Evolutionary conservation across 2,888 invertebrate genomes (phyloP), one percentile per base, ranked within the genome.

Genomic region (Geotrupes spiniger): DNA sequence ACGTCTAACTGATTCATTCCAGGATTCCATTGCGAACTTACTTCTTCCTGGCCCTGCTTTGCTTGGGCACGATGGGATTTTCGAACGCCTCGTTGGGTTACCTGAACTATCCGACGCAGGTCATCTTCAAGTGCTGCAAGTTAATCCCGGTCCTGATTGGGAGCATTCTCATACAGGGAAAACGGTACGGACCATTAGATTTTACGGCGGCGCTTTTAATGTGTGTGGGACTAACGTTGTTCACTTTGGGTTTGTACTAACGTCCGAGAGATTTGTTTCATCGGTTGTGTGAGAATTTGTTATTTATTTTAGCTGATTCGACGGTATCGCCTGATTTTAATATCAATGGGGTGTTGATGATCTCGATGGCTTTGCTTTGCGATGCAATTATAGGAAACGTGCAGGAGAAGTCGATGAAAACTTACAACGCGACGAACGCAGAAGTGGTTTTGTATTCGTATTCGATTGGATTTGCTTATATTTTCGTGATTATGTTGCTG

Each of bases 81-180:
- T 96, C 96, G 1, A 98, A 98, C 73, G 84, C 94, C 2, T 92
- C 96, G 1, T 78, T 97, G 8, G 94, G 92, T 39, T 95, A 93
- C 71, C 77, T 98, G 8, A 98, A 97, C 73, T 98, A 96, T 72
- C 96, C 97, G 0, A 97, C 96, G 0, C 94, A 95, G 77, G 86
- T 97, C 31, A 96, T 97, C 63, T 98, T 98, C 70, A 97, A 97
- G 72, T 95, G 95, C 70, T 98, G 97, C 72, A 98, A 98, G 71
- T 78, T 97, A 0, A 92, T 97, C 61, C 97, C 97, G 0, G 97
- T 97, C 0, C 82, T 98, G 69, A 83, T 94, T 52, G 97, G 97
- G 14, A 92, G 95, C 58, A 90, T 96, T 57, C 66, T 97, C 39
- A 95, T 97, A 63, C 87, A 96, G 75, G 86, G 88, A 46, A 95